phyloP scores from a whole-genome alignment of 37 sponge, comb jelly and placozoan genomes.

The Haliclona indistincta region DNA sequence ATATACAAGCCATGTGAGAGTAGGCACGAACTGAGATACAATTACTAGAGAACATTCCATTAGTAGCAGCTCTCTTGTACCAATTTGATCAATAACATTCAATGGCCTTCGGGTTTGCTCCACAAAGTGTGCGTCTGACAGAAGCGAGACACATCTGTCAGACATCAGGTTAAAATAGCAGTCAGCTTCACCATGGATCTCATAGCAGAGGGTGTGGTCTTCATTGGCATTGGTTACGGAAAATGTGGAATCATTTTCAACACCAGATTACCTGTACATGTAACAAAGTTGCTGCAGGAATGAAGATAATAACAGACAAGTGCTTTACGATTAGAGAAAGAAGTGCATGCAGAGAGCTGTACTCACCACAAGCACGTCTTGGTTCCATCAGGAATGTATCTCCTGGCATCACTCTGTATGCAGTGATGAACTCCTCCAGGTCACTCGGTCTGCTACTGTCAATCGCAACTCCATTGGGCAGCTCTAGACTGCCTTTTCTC shows the following conservation, averaged over 20 bases:
- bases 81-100: constrained; percentile 29
- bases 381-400: too few relatives aligned
- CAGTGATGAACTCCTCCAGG: background rate
- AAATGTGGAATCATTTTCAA: background rate
- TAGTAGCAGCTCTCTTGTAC: background rate
- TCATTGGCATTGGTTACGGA: background rate
- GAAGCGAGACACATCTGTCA: constrained; percentile 1
- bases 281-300: too few relatives aligned
- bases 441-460: background rate
- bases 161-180: constrained; percentile 1
- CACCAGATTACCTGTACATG: background rate
- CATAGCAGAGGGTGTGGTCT: constrained; percentile 7
- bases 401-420: too few relatives aligned
- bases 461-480: background rate
- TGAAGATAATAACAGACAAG: too few relatives aligned
- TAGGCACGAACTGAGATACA: constrained; percentile 25
- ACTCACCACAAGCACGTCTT: too few relatives aligned
- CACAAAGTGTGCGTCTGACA: constrained; percentile 2
- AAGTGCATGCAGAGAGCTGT: too few relatives aligned
- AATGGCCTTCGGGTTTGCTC: background rate
- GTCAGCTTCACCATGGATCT: constrained; percentile 1
- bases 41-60: background rate
- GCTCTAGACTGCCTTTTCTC: background rate
- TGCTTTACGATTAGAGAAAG: too few relatives aligned
- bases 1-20: constrained; percentile 11